Evolutionary conservation across 2,888 invertebrate species (phyloP), one percentile per base, ranked within the genome.

Genomic region (Ophioninae sp.): DNA sequence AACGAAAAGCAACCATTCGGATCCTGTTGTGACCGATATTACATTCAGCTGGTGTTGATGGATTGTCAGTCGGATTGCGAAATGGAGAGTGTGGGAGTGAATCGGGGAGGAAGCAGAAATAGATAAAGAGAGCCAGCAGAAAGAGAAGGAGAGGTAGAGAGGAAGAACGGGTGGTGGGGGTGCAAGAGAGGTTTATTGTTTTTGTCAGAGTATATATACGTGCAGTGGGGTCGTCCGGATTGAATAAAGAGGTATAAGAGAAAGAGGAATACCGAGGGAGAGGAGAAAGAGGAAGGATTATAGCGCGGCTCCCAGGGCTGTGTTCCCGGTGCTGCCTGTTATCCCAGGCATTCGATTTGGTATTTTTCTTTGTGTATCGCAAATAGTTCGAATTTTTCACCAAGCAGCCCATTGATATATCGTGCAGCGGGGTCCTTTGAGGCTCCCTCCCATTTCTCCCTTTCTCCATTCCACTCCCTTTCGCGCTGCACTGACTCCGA

Each of bases 311-410:
- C 68, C 68, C 73, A 78, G 85, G 81, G 68, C 69, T 75, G 78
- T 72, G 83, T 78, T 64, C 64, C 75, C 68, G 22, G 59, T 89
- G 88, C 73, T 79, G 69, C 76, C 67, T 87, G 91, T 91, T 92
- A 93, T 93, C 89, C 91, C 90, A 91, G 90, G 93, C 90, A 93
- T 93, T 93, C 92, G 92, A 92, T 93, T 93, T 91, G 92, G 93
- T 93, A 93, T 93, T 93, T 93, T 93, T 93, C 93, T 93, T 92
- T 93, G 93, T 93, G 93, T 92, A 92, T 92, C 91, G 91, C 91
- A 89, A 92, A 93, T 93, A 93, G 93, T 92, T 93, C 86, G 92
- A 91, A 93, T 93, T 93, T 92, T 93, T 93, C 90, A 89, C 91
- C 92, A 90, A 92, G 90, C 92, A 89, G 91, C 90, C 91, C 92